Base-by-base conservation (phyloP, 2,113 vertebrate species). In the Theristicus caerulescens region DNA sequence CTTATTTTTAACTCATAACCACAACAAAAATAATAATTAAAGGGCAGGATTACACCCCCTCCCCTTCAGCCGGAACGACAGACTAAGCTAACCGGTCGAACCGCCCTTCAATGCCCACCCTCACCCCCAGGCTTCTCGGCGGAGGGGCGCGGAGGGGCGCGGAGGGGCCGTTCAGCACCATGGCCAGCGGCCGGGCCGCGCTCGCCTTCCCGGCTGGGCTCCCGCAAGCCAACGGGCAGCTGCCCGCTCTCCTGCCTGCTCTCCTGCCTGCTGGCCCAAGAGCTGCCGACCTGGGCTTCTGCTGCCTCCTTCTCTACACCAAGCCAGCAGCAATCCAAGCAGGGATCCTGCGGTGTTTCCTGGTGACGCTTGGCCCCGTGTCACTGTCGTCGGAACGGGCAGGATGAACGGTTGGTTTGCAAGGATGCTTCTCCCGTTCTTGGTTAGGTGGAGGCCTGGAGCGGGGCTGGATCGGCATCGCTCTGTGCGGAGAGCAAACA, bases 1-100 rank as follows among this genome's bases (percentile, higher is more conserved):
- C 90, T 96, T 94, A 70, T 96, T 97, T 98, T 94, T 94, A 96
- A 94, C 97, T 97, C 97, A 84, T 95, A 96, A 97, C 92, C 93
- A 89, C 97, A 57, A 96, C 96, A 92, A 94, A 96, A 91, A 94
- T 91, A 89, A 82, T 86, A 92, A 92, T 88, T 85, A 32, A 90
- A 82, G 95, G 76, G 70, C 77, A 26, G 84, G 88, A 82, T 83
- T 62, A 57, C 72, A 8, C 2, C 64, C 38, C 78, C 85, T 49
- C 44, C 76, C 9, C 83, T 69, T 69, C 91, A 61, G 93, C 86
- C 74, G 76, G 72, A 86, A 81, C 34, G 31, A 17, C 46, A 2
- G 61, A 4, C 9, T 18, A 1, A 20, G 20, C 16, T 5, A 2
- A 8, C 19, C 8, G 54, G 26, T 26, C 29, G 13, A 20, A 27